Base-by-base conservation (phyloP, 2,797 vertebrate species). In the Alcedo quadribrachys region DNA sequence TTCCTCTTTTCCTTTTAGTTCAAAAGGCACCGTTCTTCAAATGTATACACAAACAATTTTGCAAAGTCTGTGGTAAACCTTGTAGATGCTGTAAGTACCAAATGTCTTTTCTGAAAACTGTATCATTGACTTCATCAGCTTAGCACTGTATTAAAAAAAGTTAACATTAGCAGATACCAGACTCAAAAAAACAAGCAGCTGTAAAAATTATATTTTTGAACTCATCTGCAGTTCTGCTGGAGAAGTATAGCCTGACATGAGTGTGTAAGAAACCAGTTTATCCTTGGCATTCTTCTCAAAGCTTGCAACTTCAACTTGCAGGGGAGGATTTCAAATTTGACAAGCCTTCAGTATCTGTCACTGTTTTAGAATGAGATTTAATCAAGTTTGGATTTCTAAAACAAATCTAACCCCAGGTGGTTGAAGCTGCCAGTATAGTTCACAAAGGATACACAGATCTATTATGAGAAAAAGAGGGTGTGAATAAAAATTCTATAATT, bases 61-160 rank as follows among this genome's bases (percentile, higher is more conserved):
- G 99, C 99, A 25, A 99, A 99, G 95, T 99, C 99, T 53, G 99
- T 99, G 96, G 99, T 99, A 96, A 99, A 99, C 96, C 97, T 99
- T 83, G 99, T 99, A 94, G 99, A 99, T 96, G 98, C 98, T 94
- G 99, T 99, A 98, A 99, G 99, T 99, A 98, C 93, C 62, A 66
- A 55, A 12, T 18, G 6, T 67, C 79, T 88, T 78, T 81, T 89
- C 43, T 71, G 71, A 83, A 91, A 67, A 82, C n/a, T 46, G 11
- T 65, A 69, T 90, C 40, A 48, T 22, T 79, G 16, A 58, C 66
- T 65, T 62, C 28, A 30, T 55, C 74, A 67, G 69, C 80, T 85
- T 37, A 92, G 37, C n/a, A 15, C 45, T 20, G 60, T 70, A 51
- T 62, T 83, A 51, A 74, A 67, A 73, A 35, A 76, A 63, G 16